Conservation (phyloP, 2,797 vertebrate genomes). For the Echiichthys vipera region DNA sequence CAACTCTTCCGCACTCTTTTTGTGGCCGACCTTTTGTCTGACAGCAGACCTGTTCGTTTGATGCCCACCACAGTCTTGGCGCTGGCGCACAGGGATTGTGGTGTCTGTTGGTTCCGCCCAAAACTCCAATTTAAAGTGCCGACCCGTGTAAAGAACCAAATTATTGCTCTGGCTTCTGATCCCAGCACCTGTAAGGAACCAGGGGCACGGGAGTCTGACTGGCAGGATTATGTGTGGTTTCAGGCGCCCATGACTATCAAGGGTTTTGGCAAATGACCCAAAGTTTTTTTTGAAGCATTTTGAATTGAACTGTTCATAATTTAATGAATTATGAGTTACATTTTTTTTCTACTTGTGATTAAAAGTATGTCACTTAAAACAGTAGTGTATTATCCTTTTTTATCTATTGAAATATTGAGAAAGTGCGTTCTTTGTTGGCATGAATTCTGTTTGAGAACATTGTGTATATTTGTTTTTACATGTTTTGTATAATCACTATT, state of each 20-base stretch:
- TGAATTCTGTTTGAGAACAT: background rate
- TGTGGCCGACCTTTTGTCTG: constrained; percentile 91
- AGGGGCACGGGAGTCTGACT: constrained; percentile 50
- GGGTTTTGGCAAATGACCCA: constrained; percentile 83
- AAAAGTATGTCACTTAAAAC: constrained; percentile 23
- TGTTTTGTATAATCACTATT: constrained; percentile 5
- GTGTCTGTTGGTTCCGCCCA: constrained; percentile 92
- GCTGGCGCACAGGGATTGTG: constrained; percentile 92
- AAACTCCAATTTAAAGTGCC: constrained; percentile 93
- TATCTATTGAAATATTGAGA: constrained; percentile 11
- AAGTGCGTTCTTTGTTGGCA: background rate
- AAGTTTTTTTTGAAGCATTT: constrained; percentile 27
- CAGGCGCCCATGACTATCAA: constrained; percentile 92
- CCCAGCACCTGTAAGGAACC: constrained; percentile 31
- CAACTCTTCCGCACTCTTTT: constrained; percentile 93
- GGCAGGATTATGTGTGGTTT: constrained; percentile 95
- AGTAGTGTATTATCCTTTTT: background rate
- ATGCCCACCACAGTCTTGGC: constrained; percentile 88
- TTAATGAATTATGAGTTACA: constrained; percentile 40
- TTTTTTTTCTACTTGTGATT: constrained; percentile 14
- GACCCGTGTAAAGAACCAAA: constrained; percentile 85
- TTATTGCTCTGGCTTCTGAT: constrained; percentile 87
- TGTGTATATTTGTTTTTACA: constrained; percentile 26
- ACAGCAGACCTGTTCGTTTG: constrained; percentile 85
- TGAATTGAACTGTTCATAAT: constrained; percentile 44